Evolutionary conservation across 2,113 vertebrate genomes (phyloP), one percentile per base, ranked within the genome.

Genomic region (Aix galericulata): DNA sequence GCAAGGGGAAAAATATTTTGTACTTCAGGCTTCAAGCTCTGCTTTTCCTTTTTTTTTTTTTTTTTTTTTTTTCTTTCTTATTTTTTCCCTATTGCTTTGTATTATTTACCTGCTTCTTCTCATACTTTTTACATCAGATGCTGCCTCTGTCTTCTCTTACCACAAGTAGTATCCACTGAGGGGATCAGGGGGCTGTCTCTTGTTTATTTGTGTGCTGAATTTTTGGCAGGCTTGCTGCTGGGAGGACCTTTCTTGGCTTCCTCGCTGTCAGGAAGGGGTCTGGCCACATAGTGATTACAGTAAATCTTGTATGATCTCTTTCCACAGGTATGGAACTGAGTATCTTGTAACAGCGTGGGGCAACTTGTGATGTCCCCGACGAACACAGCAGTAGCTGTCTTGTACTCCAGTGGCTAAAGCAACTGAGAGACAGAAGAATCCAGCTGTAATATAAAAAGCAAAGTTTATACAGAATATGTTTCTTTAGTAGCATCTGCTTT

Each of bases 301-400:
- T 86, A 87, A 82, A 95, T 89, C 36, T 32, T 38, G 2, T 82
- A 27, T 93, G 67, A 89, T 77, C 55, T 93, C 67, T 92, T 92
- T 44, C 31, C 6, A 34, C 20, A 64, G 16, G n/a, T 64, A 18
- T 48, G 46, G 36, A 83, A 73, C 48, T 55, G 81, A 73, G 4
- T 82, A 10, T 68, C 44, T 85, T 81, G 56, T 14, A 25, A 55
- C 82, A 29, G 21, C 44, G 16, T 53, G 38, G 31, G 32, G 11
- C 2, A 29, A 11, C 79, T 90, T 59, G 40, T 73, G 52, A 75
- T 81, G 85, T 68, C 60, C 36, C 66, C 79, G 62, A 44, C 89
- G 38, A 71, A 87, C 72, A 66, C 6, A 85, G 6, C 3, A 1
- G 29, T 71, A 73, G 21, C 55, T 91, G 36, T 40, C 77, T 25